Evolutionary conservation across 2,888 invertebrate species (phyloP), one percentile per base, ranked within the genome.

Genomic region (Tryphoninae sp.): DNA sequence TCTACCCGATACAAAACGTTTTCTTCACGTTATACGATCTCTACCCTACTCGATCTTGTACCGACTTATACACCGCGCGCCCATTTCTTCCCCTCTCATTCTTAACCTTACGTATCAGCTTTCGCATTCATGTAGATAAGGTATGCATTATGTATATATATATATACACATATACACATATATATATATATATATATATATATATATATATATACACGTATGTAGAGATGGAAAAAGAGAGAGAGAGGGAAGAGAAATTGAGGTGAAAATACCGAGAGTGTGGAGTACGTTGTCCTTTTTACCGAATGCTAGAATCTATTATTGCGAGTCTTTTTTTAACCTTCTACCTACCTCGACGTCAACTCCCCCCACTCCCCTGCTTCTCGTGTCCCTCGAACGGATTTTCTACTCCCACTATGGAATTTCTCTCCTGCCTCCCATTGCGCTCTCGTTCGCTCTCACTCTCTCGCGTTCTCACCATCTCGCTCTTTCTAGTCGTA

Each of bases 251-350:
- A 33, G 6, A 33, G 33, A 33, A 33, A 33, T 33, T 33, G 33
- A 33, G 33, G 33, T 33, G 45, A 45, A 9, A 13, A 13, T 45
- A 45, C 45, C 11, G 62, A 64, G 64, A 53, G 40, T n/a, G 61
- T 13, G 61, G 33, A 40, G 68, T 72, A 78, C 51, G 67, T 53
- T 59, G 62, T 53, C 61, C 53, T 65, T 68, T 55, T 76, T 76
- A 51, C 49, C 67, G 53, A 45, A 74, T 65, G 77, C 59, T 71
- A 79, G 77, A 82, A 83, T 81, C 77, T 79, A 79, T 81, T 79
- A 77, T 74, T 73, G 76, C 75, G 51, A 68, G 55, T 49, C 53
- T 77, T 76, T 42, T 69, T 33, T 33, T 6, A 33, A 33, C 7
- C 33, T 7, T 33, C 33, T 7, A 0, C 2, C 33, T 6, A 19